Evolutionary conservation across 2,888 invertebrate species (phyloP).

Genomic region (Tiphia femorata): DNA sequence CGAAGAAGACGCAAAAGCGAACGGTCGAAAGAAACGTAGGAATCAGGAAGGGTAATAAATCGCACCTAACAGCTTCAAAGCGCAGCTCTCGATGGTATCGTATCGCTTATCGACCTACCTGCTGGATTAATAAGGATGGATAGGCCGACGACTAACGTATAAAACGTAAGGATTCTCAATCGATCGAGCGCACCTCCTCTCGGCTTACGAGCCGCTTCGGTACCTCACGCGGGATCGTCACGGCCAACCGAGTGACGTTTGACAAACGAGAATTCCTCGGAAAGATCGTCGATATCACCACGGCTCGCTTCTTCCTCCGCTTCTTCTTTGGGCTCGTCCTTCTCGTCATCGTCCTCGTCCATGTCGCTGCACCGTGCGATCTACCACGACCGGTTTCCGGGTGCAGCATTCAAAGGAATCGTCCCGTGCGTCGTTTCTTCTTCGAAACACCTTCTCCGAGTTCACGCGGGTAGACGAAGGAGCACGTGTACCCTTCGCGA

Average conservation of each 20-base stretch:
- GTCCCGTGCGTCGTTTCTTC: too few relatives aligned
- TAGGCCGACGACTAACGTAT: conserved; percentile 24
- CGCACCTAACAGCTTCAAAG: too few relatives aligned
- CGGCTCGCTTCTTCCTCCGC: conserved; percentile 21
- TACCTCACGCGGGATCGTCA: conserved; percentile 35
- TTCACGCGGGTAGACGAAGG: too few relatives aligned
- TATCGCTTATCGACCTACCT: conserved; percentile 5
- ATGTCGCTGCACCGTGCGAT: conserved; percentile 6
- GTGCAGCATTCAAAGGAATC: too few relatives aligned
- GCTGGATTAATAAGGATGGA: conserved; percentile 39
- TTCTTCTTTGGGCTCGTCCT: neutral
- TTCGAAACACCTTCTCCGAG: too few relatives aligned
- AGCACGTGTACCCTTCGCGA: too few relatives aligned
- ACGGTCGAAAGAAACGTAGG: too few relatives aligned
- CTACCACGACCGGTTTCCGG: conserved; percentile 43
- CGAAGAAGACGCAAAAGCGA: too few relatives aligned
- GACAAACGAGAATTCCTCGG: conserved; percentile 47
- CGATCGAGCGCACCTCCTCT: conserved; percentile 19
- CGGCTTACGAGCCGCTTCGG: conserved; percentile 4
- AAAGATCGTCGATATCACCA: conserved; percentile 39
- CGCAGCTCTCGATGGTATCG: conserved; percentile 37
- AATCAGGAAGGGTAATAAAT: too few relatives aligned
- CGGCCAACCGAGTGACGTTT: conserved; percentile 40
- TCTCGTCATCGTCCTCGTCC: too few relatives aligned
- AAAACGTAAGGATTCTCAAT: conserved; percentile 36